Evolutionary conservation across 2,888 invertebrate genomes (phyloP).

Genomic region (Hecatera dysodea): DNA sequence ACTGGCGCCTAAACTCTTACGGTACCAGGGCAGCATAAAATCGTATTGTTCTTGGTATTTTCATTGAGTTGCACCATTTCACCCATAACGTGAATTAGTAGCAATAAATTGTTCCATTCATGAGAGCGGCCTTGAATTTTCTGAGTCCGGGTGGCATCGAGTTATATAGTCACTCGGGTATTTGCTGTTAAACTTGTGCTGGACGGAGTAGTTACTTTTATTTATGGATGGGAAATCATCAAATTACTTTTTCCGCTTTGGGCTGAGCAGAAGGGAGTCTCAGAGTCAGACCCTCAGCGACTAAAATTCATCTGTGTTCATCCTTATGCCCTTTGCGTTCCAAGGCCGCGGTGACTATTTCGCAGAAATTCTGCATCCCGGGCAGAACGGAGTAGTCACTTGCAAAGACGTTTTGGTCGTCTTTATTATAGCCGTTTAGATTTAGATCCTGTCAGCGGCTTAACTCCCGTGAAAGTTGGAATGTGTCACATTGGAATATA

Average conservation of each 20-base stretch:
- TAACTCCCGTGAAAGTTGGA: no score
- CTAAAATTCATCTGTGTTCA: no score
- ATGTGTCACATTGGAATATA: no score
- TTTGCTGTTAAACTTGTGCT: not conserved
- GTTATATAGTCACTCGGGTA: not conserved
- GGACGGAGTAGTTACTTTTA: not conserved
- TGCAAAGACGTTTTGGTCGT: not conserved
- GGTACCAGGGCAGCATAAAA: conserved; percentile 62
- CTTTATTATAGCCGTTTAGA: not conserved
- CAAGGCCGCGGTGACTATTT: no score
- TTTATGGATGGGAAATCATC: no score
- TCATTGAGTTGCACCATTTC: conserved; percentile 77
- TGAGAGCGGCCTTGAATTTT: conserved; percentile 26
- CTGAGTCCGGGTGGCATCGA: conserved; percentile 1
- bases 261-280: no score
- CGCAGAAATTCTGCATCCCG: no score
- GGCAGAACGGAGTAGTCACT: no score
- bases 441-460: no score
- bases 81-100: conserved; percentile 78
- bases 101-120: conserved; percentile 83
- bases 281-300: no score
- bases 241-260: no score
- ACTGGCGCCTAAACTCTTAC: conserved; percentile 76
- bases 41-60: conserved; percentile 75
- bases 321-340: no score